Percentiles rank a stretch among this genome's conserved stretches.
Evolutionary conservation across 2,113 vertebrate species (phyloP).

Genomic region (Aptenodytes patagonicus): DNA sequence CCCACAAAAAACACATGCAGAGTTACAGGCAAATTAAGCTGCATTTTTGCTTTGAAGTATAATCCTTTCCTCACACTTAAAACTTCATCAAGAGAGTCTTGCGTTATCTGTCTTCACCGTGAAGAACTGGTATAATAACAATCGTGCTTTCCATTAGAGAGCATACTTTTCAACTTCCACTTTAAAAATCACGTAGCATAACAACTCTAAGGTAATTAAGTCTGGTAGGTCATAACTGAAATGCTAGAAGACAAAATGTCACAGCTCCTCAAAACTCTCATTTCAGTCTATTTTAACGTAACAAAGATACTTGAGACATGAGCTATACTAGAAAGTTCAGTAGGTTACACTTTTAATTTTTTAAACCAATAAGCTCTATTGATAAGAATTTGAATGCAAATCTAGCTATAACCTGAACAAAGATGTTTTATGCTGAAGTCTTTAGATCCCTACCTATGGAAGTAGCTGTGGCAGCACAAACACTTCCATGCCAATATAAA

Average conservation of each 20-base stretch:
- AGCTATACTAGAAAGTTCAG: background rate
- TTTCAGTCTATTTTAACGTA: background rate
- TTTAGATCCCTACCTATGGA: background rate
- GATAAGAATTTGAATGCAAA: background rate
- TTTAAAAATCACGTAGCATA: background rate
- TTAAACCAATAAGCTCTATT: background rate
- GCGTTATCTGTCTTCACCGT: background rate
- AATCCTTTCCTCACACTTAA: background rate
- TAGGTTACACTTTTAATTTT: background rate
- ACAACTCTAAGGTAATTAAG: constrained; percentile 28
- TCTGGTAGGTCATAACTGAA: constrained; percentile 38
- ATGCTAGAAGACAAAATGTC: constrained; percentile 40
- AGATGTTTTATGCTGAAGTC: background rate
- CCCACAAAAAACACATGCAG: background rate
- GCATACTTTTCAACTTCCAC: background rate
- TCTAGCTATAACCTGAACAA: background rate
- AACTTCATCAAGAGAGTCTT: background rate
- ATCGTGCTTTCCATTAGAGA: background rate
- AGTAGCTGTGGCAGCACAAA: background rate
- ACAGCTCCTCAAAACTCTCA: background rate
- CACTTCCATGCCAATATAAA: background rate
- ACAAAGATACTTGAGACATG: background rate
- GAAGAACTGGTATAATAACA: background rate
- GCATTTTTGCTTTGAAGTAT: background rate
- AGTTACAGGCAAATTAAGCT: background rate